Conservation (phyloP, 2,888 invertebrate genomes). For the Heterodera filipjevi region DNA sequence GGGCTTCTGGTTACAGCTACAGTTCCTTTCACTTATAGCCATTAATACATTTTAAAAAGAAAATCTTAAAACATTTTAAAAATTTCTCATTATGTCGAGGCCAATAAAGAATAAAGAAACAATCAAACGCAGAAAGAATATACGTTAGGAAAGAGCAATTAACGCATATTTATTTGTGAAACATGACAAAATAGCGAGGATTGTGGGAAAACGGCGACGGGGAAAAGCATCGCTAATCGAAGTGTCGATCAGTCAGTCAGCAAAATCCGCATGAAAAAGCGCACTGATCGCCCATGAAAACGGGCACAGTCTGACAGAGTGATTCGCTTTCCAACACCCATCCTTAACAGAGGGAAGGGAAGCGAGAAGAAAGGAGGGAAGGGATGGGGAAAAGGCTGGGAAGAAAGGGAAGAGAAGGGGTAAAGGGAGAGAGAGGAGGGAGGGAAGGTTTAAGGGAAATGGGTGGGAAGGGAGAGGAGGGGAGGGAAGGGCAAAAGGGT, state of each 20-base stretch:
- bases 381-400: not conserved
- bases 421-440: too few relatives aligned
- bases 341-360: constrained; percentile 20
- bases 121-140: not conserved
- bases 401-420: too few relatives aligned
- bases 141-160: not conserved
- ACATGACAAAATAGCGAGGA: not conserved
- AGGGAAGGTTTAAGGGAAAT: not conserved
- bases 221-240: not conserved
- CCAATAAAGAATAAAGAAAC: not conserved
- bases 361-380: not conserved
- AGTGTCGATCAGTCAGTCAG: constrained; percentile 14
- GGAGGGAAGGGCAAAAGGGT: not conserved
- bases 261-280: constrained; percentile 41
- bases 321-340: constrained; percentile 60
- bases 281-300: constrained; percentile 61
- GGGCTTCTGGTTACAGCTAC: too few relatives aligned
- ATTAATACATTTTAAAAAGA: too few relatives aligned
- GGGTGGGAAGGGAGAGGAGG: not conserved
- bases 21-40: too few relatives aligned
- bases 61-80: too few relatives aligned
- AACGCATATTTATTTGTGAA: not conserved
- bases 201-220: not conserved
- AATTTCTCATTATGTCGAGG: too few relatives aligned
- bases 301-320: constrained; percentile 59